Conservation (phyloP, 2,888 invertebrate genomes). For the Imbricaverruca yamaguchii region DNA sequence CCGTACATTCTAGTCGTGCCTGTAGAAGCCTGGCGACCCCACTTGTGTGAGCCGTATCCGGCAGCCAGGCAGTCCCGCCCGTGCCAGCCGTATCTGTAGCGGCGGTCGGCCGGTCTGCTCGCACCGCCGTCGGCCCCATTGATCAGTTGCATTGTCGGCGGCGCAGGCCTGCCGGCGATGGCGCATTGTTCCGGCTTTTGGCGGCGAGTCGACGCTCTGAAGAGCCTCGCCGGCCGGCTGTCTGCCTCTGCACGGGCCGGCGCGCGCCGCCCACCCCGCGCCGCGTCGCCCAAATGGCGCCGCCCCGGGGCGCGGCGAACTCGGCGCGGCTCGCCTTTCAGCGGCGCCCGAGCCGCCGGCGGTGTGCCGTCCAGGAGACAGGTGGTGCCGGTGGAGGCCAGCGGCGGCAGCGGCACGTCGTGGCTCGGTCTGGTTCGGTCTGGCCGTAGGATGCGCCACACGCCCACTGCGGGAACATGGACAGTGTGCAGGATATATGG, state of each 20-base stretch:
- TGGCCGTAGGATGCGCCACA: no score
- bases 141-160: conserved; percentile 6
- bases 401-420: no score
- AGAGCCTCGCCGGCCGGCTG: not conserved
- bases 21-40: no score
- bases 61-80: no score
- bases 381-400: no score
- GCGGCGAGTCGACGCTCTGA: not conserved
- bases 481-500: no score
- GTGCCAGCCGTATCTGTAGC: not conserved
- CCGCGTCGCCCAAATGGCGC: not conserved
- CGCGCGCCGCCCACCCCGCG: not conserved
- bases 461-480: no score
- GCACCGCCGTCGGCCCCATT: not conserved
- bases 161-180: not conserved
- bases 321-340: not conserved
- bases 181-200: conserved; percentile 16
- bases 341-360: no score
- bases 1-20: no score
- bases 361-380: no score
- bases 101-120: not conserved
- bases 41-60: no score
- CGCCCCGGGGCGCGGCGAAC: not conserved
- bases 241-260: not conserved
- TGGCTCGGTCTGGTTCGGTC: no score